phyloP scores from a whole-genome alignment of 2,888 invertebrate genomes.

The Hydrotaea cyrtoneurina region DNA sequence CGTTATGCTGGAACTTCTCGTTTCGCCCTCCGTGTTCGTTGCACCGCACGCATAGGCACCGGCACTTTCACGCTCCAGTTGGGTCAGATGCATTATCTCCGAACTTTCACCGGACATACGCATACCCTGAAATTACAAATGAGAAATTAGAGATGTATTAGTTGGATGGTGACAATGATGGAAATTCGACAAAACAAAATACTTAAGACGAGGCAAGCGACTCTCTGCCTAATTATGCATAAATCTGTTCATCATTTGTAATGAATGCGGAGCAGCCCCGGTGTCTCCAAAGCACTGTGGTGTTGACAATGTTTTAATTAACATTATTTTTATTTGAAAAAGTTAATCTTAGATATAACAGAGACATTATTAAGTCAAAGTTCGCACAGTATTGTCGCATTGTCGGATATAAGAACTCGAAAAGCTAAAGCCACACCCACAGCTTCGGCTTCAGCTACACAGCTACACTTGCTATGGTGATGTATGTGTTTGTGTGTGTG shows the following conservation, averaged over 20 bases:
- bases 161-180: not conserved
- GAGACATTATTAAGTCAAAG: slow-evolving; percentile 60
- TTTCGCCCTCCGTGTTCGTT: slow-evolving; percentile 90
- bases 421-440: not conserved
- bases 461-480: not conserved
- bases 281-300: not conserved
- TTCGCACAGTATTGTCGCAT: slow-evolving; percentile 30
- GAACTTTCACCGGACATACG: slow-evolving; percentile 81
- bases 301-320: slow-evolving; percentile 59
- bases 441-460: not conserved
- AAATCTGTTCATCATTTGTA: slow-evolving; percentile 5
- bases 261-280: not conserved
- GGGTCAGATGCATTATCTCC: slow-evolving; percentile 85
- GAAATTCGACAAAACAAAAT: slow-evolving; percentile 17
- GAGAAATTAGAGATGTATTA: not conserved
- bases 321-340: slow-evolving; percentile 47
- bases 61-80: slow-evolving; percentile 86
- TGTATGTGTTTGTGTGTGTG: not conserved
- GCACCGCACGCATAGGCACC: slow-evolving; percentile 92
- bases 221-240: slow-evolving; percentile 3
- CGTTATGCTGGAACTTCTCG: slow-evolving; percentile 87
- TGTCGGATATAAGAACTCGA: slow-evolving; percentile 23
- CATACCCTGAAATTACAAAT: slow-evolving; percentile 77
- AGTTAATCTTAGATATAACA: slow-evolving; percentile 55
- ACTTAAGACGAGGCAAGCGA: not conserved